phyloP scores from a whole-genome alignment of 2,888 invertebrate genomes.

The Acanthosoma haemorrhoidale region DNA sequence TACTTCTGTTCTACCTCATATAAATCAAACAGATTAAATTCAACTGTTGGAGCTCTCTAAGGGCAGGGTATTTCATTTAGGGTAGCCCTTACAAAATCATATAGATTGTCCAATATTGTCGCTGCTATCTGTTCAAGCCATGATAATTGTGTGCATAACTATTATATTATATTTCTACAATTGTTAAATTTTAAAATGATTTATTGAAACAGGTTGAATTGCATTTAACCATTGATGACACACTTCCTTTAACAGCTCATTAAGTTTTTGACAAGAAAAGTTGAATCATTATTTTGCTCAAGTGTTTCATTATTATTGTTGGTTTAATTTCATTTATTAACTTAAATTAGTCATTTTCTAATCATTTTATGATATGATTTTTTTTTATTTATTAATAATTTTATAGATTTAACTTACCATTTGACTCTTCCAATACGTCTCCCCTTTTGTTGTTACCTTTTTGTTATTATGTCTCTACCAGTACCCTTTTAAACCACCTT shows the following conservation, averaged over 20 bases:
- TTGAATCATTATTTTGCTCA: slow-evolving; percentile 23
- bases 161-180: slow-evolving; percentile 20
- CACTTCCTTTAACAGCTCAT: slow-evolving; percentile 11
- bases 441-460: slow-evolving; percentile 28
- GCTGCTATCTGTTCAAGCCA: background rate
- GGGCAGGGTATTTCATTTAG: background rate
- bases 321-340: slow-evolving; percentile 11
- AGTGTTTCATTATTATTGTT: slow-evolving; percentile 23
- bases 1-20: too few relatives aligned
- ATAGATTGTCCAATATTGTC: background rate
- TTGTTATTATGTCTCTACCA: background rate
- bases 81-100: background rate
- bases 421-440: slow-evolving; percentile 27
- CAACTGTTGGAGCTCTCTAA: background rate
- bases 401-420: slow-evolving; percentile 21
- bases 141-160: background rate
- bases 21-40: background rate
- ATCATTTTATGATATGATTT: slow-evolving; percentile 20
- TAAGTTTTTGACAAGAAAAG: slow-evolving; percentile 7
- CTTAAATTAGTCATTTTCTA: slow-evolving; percentile 17
- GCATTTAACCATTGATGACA: slow-evolving; percentile 16
- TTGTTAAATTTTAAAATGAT: slow-evolving; percentile 28
- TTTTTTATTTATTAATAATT: slow-evolving; percentile 21
- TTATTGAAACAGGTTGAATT: slow-evolving; percentile 25
- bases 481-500: background rate